Percentiles rank a stretch among this genome's conserved stretches.
These are phyloP conservation scores for Helobdella robusta DNA, from an alignment of 2,888 invertebrate species.

Conservation along the genomic window DNA sequence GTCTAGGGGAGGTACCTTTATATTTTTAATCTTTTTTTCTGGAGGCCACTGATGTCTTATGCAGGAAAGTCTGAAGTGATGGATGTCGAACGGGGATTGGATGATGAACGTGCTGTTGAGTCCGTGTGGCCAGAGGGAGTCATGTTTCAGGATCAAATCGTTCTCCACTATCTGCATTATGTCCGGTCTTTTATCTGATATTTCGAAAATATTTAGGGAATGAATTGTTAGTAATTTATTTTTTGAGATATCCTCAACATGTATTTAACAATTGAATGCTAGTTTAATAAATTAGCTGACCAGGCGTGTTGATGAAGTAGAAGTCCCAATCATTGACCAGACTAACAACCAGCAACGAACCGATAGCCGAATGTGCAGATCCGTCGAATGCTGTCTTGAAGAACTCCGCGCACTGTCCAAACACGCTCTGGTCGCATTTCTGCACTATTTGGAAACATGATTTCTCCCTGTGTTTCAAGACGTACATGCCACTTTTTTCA, in stretches of 20 bases:
- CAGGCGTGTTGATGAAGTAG: too few species aligned
- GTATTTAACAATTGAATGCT: too few species aligned
- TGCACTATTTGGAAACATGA: conserved; percentile 34
- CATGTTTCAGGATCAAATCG: conserved; percentile 36
- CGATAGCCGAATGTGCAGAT: conserved; percentile 26
- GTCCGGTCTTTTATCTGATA: neutral
- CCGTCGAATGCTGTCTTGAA: conserved; percentile 35
- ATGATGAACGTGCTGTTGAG: conserved; percentile 35
- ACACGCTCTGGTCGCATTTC: conserved; percentile 31
- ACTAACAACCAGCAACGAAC: conserved; percentile 33
- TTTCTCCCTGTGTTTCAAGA: conserved; percentile 36
- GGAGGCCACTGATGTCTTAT: conserved; percentile 36
- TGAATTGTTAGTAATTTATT: neutral
- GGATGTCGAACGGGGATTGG: conserved; percentile 34
- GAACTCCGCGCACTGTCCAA: conserved; percentile 30
- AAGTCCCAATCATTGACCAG: conserved; percentile 36
- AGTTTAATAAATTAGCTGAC: neutral
- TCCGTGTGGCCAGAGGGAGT: conserved; percentile 37
- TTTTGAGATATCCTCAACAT: neutral
- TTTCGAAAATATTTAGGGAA: neutral
- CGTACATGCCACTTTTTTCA: conserved; percentile 36
- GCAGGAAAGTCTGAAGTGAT: conserved; percentile 36
- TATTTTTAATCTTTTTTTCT: conserved; percentile 11
- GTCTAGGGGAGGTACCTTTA: neutral
- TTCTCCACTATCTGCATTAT: conserved; percentile 31